A percentile compares a stretch with the other conserved stretches of the same genome.
These are phyloP conservation scores for Oxystoma pomonae DNA, from an alignment of 2,888 invertebrate genomes.

Conservation along the genomic window DNA sequence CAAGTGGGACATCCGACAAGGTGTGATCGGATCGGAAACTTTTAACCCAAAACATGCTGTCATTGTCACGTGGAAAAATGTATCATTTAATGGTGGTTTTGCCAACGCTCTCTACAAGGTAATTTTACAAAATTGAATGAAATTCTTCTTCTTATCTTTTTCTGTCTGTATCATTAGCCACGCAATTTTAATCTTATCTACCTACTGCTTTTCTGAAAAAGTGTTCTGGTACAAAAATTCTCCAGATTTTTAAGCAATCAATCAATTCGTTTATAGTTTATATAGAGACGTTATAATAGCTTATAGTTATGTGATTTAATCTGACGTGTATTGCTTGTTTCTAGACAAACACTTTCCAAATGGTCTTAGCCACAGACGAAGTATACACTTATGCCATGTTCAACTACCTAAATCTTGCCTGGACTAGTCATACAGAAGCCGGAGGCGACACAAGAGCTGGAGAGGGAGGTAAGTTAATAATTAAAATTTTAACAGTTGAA, in stretches of 20 bases:
- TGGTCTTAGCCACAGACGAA: conserved; percentile 89
- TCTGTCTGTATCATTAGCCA: no score
- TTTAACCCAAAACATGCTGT: conserved; percentile 89
- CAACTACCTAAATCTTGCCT: conserved; percentile 87
- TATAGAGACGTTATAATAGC: no score
- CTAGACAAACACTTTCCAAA: conserved; percentile 94
- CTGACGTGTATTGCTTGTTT: no score
- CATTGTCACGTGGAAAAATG: conserved; percentile 94
- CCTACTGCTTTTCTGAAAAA: no score
- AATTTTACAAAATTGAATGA: no score
- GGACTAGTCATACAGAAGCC: conserved; percentile 89
- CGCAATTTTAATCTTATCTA: no score
- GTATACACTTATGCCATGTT: conserved; percentile 92
- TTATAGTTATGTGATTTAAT: no score
- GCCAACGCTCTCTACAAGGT: conserved; percentile 32
- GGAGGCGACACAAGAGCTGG: conserved; percentile 85
- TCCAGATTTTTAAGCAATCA: no score
- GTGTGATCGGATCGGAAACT: conserved; percentile 85
- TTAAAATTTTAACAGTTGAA: no score
- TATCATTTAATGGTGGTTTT: conserved; percentile 87
- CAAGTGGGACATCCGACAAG: conserved; percentile 85
- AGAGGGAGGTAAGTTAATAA: conserved; percentile 68
- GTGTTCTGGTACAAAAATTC: no score
- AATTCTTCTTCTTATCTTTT: no score
- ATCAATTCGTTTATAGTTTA: no score